Conservation (phyloP, 1,140 invertebrate species). For the Heterodera schachtii region DNA sequence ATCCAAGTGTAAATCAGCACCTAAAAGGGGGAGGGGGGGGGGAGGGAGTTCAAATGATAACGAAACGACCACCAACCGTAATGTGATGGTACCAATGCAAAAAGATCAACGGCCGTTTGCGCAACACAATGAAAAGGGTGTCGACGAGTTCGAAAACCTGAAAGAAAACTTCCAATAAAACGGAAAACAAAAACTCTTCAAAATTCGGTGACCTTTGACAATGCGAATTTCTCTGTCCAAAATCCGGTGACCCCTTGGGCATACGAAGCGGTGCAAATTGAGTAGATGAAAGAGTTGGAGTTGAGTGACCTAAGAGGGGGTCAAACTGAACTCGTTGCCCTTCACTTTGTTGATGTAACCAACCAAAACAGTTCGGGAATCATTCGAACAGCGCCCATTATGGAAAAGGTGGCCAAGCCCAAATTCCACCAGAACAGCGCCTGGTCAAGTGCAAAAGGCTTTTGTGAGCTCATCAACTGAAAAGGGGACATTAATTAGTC, state of each 20-base stretch:
- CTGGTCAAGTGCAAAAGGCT: constrained; percentile 69
- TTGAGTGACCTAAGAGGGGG: constrained; percentile 49
- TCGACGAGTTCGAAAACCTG: constrained; percentile 73
- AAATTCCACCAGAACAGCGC: constrained; percentile 95
- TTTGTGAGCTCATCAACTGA: constrained; percentile 61
- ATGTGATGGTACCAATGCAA: constrained; percentile 59
- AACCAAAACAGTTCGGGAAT: constrained; percentile 62
- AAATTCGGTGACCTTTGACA: constrained; percentile 76
- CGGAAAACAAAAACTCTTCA: constrained; percentile 78
- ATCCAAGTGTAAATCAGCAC: constrained; percentile 95
- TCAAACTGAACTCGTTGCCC: constrained; percentile 71
- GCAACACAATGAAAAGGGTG: constrained; percentile 62
- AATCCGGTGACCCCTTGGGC: constrained; percentile 83
- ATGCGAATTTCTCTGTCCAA: constrained; percentile 75
- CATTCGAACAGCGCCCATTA: constrained; percentile 72
- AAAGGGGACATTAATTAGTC: constrained; percentile 64
- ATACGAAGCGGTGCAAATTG: constrained; percentile 72
- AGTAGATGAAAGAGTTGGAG: constrained; percentile 62
- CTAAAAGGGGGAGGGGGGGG: constrained; percentile 76
- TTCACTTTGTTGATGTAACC: constrained; percentile 67
- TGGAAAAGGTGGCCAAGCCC: constrained; percentile 83
- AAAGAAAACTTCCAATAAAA: constrained; percentile 73
- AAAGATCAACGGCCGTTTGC: constrained; percentile 64
- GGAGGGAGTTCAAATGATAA: constrained; percentile 81
- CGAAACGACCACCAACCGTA: constrained; percentile 69